Percentiles rank a stretch among this genome's conserved stretches.
These are phyloP conservation scores for Pseudopipra pipra DNA, from an alignment of 2,113 vertebrate species.

Conservation along the genomic window DNA sequence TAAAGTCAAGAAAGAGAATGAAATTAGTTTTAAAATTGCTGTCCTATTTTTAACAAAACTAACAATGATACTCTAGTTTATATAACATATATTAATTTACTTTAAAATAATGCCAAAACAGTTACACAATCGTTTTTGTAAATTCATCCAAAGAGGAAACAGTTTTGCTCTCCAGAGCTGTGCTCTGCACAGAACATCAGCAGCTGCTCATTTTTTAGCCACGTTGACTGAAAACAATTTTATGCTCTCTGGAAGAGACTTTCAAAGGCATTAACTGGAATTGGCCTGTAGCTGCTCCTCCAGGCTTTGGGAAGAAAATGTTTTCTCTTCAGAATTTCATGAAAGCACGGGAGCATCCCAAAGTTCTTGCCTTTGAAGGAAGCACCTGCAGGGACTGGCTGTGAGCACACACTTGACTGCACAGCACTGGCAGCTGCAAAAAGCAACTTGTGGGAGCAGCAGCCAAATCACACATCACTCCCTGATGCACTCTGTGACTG, in stretches of 20 bases:
- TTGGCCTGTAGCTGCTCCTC: not conserved
- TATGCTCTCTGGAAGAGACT: not conserved
- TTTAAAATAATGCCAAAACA: not conserved
- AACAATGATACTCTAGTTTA: not conserved
- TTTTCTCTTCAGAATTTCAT: not conserved
- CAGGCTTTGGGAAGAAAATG: not conserved
- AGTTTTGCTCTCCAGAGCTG: not conserved
- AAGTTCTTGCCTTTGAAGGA: not conserved
- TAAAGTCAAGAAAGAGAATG: not conserved
- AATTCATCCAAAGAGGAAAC: not conserved
- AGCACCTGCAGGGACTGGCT: not conserved
- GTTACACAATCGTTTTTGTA: not conserved
- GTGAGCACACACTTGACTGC: not conserved
- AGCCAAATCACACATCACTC: not conserved
- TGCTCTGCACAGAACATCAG: not conserved
- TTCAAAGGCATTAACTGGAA: not conserved
- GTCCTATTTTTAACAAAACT: not conserved
- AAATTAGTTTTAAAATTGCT: not conserved
- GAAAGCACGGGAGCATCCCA: not conserved
- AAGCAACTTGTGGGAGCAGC: not conserved
- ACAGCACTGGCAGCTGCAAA: not conserved
- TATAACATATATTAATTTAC: not conserved
- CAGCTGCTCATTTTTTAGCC: not conserved
- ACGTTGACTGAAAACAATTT: not conserved
- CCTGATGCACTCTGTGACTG: not conserved